These are phyloP conservation scores for Pammene fasciana DNA, from an alignment of 2,888 invertebrate species.

Conservation along the genomic window DNA sequence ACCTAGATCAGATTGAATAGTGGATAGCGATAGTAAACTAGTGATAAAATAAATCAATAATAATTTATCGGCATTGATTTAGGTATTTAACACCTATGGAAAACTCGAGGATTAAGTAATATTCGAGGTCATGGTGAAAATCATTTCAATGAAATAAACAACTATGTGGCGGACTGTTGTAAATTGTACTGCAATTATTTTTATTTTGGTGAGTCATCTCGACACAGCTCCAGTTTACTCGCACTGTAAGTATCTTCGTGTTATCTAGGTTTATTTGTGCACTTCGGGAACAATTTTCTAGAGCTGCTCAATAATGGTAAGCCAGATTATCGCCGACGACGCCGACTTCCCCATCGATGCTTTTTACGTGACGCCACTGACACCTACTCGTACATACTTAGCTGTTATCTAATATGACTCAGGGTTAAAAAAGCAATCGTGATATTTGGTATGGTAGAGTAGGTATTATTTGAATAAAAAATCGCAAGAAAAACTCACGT, in stretches of 20 bases:
- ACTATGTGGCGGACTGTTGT: slow-evolving; percentile 38
- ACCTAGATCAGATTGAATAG: slow-evolving; percentile 33
- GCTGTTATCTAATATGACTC: no score
- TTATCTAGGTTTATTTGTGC: not conserved
- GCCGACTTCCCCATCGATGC: no score
- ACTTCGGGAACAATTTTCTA: not conserved
- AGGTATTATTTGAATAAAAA: no score
- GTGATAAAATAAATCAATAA: slow-evolving; percentile 35
- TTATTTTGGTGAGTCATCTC: slow-evolving; percentile 45
- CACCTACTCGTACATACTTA: no score
- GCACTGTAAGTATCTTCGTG: slow-evolving; percentile 56
- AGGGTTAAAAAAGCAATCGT: no score
- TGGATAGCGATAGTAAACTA: slow-evolving; percentile 25
- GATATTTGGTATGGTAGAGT: no score
- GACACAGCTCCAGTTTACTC: slow-evolving; percentile 49
- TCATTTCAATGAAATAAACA: not conserved
- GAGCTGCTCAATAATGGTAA: no score
- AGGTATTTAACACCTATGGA: not conserved
- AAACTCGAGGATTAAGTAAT: slow-evolving; percentile 3
- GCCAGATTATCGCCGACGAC: no score
- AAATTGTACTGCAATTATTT: slow-evolving; percentile 43
- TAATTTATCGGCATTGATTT: slow-evolving; percentile 9
- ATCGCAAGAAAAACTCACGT: no score
- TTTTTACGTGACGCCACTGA: no score
- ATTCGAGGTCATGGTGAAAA: slow-evolving; percentile 5